Evolutionary conservation across 2,113 vertebrate genomes (phyloP).

Genomic region (Syngnathus scovelli): DNA sequence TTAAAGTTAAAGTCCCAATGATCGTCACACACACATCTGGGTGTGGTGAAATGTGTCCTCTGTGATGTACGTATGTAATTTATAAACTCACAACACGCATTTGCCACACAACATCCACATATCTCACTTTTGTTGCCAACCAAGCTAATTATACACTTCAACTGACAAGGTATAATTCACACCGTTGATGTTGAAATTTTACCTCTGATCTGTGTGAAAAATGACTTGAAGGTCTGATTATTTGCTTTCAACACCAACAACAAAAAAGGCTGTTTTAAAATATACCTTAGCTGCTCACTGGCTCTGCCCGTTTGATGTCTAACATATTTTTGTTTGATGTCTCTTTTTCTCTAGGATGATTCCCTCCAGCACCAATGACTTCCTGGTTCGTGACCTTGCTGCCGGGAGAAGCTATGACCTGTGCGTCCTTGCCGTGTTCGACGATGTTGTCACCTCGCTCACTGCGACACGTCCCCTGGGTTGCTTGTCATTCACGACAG

Average conservation of each 20-base stretch:
- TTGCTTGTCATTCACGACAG: conserved; percentile 80
- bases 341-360: conserved; percentile 80
- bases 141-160: not conserved
- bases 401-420: conserved; percentile 86
- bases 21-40: too few relatives aligned
- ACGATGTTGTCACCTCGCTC: conserved; percentile 76
- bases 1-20: too few relatives aligned
- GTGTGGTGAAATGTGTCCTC: too few relatives aligned
- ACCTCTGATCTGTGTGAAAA: not conserved
- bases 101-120: too few relatives aligned
- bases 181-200: not conserved
- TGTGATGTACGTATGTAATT: too few relatives aligned
- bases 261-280: not conserved
- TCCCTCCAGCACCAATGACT: conserved; percentile 82
- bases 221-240: not conserved
- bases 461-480: conserved; percentile 81
- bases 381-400: conserved; percentile 85
- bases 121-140: too few relatives aligned
- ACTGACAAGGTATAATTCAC: not conserved
- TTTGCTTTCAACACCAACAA: not conserved
- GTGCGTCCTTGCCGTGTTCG: conserved; percentile 84
- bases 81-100: too few relatives aligned
- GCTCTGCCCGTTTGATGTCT: not conserved
- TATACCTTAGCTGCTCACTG: not conserved
- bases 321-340: not conserved